Conservation (phyloP, 2,113 vertebrate genomes). For the Cyanoderma ruficeps region DNA sequence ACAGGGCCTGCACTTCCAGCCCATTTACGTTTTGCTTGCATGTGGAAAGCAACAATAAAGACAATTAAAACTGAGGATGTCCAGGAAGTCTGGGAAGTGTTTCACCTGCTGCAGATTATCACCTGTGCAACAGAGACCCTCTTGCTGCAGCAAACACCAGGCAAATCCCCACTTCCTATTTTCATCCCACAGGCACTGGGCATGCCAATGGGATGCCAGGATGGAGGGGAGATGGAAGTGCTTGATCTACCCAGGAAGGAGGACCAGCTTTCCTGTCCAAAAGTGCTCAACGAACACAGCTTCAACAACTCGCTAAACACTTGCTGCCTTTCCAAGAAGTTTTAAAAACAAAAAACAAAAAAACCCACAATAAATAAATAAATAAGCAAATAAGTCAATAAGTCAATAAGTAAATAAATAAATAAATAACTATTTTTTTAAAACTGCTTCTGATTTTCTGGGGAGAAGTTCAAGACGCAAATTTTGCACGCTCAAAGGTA, state of each 20-base stretch:
- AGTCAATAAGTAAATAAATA: too few relatives aligned
- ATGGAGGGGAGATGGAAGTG: neutral
- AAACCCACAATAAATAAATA: fast-evolving
- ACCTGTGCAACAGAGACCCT: neutral
- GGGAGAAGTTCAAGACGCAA: neutral
- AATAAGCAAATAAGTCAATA: neutral
- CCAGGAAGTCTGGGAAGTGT: fast-evolving
- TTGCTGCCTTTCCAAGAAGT: neutral
- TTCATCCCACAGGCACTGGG: neutral
- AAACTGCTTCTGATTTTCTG: fast-evolving
- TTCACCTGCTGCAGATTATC: neutral
- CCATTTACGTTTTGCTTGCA: neutral
- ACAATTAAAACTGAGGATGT: neutral
- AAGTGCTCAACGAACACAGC: neutral
- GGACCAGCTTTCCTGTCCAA: neutral
- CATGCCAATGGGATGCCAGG: fast-evolving
- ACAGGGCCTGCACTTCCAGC: neutral
- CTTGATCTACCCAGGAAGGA: neutral
- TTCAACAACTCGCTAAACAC: neutral
- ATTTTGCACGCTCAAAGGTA: fast-evolving
- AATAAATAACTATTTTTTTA: too few relatives aligned
- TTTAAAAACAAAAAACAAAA: neutral
- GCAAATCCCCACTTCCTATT: neutral
- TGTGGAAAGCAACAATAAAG: neutral
- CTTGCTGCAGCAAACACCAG: neutral